Percentiles rank a stretch among this genome's conserved stretches.
phyloP scores from a whole-genome alignment of 2,888 invertebrate genomes.

The Zygogramma bicolorata region DNA sequence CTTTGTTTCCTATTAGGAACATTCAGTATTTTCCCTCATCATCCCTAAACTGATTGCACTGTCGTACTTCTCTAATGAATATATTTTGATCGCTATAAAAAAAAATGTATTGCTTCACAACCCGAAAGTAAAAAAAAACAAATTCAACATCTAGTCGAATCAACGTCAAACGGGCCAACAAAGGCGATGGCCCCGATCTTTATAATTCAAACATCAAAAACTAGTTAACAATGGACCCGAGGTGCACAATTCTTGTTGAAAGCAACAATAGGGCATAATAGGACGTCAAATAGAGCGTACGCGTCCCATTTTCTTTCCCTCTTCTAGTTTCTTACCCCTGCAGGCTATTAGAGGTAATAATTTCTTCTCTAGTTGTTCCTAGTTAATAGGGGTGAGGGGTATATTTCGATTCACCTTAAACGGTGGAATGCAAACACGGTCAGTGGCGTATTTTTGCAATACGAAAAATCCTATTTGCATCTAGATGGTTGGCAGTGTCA shows the following conservation, averaged over 20 bases:
- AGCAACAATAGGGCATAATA: conserved; percentile 54
- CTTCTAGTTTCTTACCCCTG: conserved; percentile 34
- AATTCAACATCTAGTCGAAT: conserved; percentile 42
- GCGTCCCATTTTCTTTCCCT: conserved; percentile 40
- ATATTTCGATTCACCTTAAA: conserved; percentile 44
- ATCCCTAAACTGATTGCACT: too few relatives aligned
- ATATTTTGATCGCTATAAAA: too few relatives aligned
- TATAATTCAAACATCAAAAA: conserved; percentile 56
- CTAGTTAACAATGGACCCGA: conserved; percentile 47
- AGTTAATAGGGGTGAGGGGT: conserved; percentile 40
- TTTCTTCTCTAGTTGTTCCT: conserved; percentile 52
- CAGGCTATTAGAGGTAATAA: conserved; percentile 56
- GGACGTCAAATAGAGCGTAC: conserved; percentile 57
- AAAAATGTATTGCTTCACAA: too few relatives aligned
- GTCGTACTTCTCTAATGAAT: too few relatives aligned
- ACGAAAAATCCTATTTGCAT: background rate
- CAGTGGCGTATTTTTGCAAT: conserved; percentile 29
- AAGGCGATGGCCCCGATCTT: conserved; percentile 44
- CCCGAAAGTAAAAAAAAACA: conserved; percentile 39
- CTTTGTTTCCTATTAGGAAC: too few relatives aligned
- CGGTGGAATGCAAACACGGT: conserved; percentile 48
- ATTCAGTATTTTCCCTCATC: too few relatives aligned
- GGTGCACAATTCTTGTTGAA: conserved; percentile 52
- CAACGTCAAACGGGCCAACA: conserved; percentile 51
- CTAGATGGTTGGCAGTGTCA: background rate